Base-by-base conservation (phyloP, 2,797 vertebrate species). In the Enteromius afrohamiltoni region DNA sequence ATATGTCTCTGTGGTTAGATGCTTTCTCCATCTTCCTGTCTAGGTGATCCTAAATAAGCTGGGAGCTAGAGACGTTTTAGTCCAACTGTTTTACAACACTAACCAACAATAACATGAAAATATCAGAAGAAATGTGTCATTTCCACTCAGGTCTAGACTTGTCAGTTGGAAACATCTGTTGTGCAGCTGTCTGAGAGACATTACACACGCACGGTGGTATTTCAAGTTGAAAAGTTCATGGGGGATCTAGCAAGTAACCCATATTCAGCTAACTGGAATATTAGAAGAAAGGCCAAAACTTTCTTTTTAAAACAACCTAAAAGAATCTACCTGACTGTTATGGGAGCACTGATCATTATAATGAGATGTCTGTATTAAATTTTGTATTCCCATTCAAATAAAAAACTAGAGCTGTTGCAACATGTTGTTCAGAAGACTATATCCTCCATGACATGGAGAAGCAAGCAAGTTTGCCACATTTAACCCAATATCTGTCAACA, bases 161-260 rank as follows among this genome's bases (percentile, higher is more conserved):
- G 53, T 26, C n/a, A 34, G 13, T 65, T 78, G 26, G 34, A 49
- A 65, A 29, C 79, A 71, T 62, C 37, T 80, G 79, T 40, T 71
- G 23, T 80, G 23, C 40, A 80, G 51, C 67, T 80, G 79, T 31
- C 23, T 31, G 16, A 70, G 55, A 71, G 11, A 80, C 53, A 60
- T 80, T 60, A 71, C 53, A 31, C 67, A 70, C 71, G 10, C 37
- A 71, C 68, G 1, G 11, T n/a, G 76, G 68, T 60, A 80, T 80
- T 71, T 80, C 67, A 60, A 60, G 79, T 80, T 80, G 23, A 80
- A 71, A 80, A 70, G 78, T 55, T 80, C 49, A 80, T 23, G 23
- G 17, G 17, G 23, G 31, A 51, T 37, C 21, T 51, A 37, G 19
- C 11, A 68, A 68, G 31, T 26, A 80, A 68, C 21, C 55, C 16